Percentiles rank a stretch among this genome's conserved stretches.
phyloP scores from a whole-genome alignment of 2,113 vertebrate genomes.

The Apodemus sylvaticus region DNA sequence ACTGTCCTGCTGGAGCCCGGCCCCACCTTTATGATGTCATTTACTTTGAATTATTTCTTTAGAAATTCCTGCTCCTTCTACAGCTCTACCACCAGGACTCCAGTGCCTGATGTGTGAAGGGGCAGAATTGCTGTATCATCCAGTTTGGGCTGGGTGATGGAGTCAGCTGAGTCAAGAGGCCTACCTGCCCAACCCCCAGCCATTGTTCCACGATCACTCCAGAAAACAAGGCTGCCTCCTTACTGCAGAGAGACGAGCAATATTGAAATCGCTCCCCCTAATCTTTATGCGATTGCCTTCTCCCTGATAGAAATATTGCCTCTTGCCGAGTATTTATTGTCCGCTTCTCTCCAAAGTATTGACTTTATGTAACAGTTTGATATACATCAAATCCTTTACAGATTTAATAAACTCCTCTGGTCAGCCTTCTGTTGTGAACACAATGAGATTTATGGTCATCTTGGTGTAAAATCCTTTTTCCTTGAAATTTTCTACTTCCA shows the following conservation, averaged over 20 bases:
- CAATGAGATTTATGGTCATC: constrained; percentile 87
- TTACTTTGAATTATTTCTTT: background rate
- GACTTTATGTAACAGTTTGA: constrained; percentile 91
- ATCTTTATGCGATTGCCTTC: constrained; percentile 90
- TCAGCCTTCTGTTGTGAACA: constrained; percentile 89
- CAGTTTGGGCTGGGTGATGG: constrained; percentile 27
- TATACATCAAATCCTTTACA: constrained; percentile 89
- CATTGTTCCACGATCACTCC: constrained; percentile 77
- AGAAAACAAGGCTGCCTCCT: constrained; percentile 84
- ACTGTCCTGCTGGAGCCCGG: background rate
- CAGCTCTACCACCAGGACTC: background rate
- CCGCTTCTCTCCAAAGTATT: constrained; percentile 89
- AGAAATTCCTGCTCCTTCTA: background rate
- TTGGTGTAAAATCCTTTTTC: constrained; percentile 84
- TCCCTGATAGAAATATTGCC: constrained; percentile 88
- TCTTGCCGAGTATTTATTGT: constrained; percentile 88
- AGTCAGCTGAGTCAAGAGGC: constrained; percentile 70
- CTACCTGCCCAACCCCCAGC: constrained; percentile 53
- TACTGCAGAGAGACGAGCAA: constrained; percentile 77
- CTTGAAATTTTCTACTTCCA: constrained; percentile 84
- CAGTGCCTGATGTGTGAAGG: background rate
- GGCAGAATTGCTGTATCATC: background rate
- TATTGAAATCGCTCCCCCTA: constrained; percentile 88
- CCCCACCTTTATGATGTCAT: background rate
- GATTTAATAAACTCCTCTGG: constrained; percentile 91